phyloP scores from a whole-genome alignment of 2,888 invertebrate species.

The Dicroscelio sp. region DNA sequence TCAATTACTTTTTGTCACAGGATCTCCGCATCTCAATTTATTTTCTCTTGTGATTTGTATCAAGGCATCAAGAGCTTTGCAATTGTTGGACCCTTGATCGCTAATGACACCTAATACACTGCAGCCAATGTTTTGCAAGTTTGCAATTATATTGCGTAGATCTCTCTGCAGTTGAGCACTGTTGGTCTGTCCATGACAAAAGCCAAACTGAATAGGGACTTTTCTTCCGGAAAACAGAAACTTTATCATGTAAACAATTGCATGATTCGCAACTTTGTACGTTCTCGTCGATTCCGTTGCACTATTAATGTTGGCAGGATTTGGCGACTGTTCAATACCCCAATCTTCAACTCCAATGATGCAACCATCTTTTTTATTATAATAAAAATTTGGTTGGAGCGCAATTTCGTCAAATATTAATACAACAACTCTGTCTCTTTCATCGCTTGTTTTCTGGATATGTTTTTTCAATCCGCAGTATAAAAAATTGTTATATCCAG shows the following conservation, averaged over 20 bases:
- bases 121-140: too few species aligned
- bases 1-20: too few species aligned
- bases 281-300: slow-evolving; percentile 18
- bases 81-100: too few species aligned
- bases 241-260: slow-evolving; percentile 25
- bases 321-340: neutral
- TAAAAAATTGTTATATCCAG: slow-evolving; percentile 32
- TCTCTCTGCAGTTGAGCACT: too few species aligned
- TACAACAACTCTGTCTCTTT: slow-evolving; percentile 18
- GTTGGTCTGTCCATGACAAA: slow-evolving; percentile 14
- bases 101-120: too few species aligned
- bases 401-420: slow-evolving; percentile 31
- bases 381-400: slow-evolving; percentile 25
- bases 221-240: neutral
- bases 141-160: too few species aligned
- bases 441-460: neutral
- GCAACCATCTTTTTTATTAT: slow-evolving; percentile 23
- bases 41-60: too few species aligned
- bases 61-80: too few species aligned
- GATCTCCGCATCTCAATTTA: too few species aligned
- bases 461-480: slow-evolving; percentile 30
- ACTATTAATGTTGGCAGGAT: neutral
- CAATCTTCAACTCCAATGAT: slow-evolving; percentile 37
- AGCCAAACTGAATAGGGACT: slow-evolving; percentile 16
- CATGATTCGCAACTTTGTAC: slow-evolving; percentile 36